phyloP scores from a whole-genome alignment of 2,113 vertebrate species.

The Myiopsitta monachus region DNA sequence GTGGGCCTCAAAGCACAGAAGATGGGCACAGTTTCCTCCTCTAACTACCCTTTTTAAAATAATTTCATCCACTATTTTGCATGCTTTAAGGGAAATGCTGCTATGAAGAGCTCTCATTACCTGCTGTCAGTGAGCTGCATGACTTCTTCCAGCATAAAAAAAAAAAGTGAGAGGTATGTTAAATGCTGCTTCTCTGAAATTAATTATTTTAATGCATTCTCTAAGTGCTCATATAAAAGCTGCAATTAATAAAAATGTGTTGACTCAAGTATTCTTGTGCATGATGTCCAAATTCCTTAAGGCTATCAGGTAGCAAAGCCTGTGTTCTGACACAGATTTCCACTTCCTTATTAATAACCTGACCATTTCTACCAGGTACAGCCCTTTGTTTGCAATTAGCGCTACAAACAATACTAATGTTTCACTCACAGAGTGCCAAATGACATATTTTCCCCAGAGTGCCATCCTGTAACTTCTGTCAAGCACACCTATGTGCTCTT shows the following conservation, averaged over 20 bases:
- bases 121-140: background rate
- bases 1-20: background rate
- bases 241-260: background rate
- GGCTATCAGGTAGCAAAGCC: background rate
- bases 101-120: background rate
- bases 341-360: background rate
- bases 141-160: background rate
- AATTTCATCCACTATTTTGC: background rate
- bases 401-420: accelerated
- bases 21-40: background rate
- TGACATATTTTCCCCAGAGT: background rate
- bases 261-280: background rate
- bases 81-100: background rate
- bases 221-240: background rate
- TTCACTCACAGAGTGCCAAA: background rate
- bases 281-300: background rate
- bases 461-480: background rate
- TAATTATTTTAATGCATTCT: background rate
- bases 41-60: background rate
- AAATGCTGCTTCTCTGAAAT: background rate
- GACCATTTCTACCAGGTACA: background rate
- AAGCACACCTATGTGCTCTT: background rate
- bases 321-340: background rate
- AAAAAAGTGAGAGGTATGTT: background rate
- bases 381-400: background rate